Evolutionary conservation across 2,888 invertebrate genomes (phyloP).

Genomic region (Mesochorus sp.): DNA sequence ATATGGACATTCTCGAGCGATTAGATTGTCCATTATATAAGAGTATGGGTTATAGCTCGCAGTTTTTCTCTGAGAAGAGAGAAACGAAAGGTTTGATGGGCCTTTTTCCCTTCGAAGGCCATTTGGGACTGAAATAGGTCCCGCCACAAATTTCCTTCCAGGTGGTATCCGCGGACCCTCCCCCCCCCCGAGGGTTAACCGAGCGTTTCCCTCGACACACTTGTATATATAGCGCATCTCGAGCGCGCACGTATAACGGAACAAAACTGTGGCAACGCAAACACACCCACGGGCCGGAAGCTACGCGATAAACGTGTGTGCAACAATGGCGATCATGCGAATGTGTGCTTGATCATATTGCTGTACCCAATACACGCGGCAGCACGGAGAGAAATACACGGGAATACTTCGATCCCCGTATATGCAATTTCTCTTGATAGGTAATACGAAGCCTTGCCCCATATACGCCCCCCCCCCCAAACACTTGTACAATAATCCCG

Average conservation of each 20-base stretch:
- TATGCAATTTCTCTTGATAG: constrained; percentile 41
- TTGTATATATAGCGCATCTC: background rate
- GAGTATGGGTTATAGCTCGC: background rate
- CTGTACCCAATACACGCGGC: background rate
- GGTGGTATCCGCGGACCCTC: constrained; percentile 1
- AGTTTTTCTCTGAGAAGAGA: background rate
- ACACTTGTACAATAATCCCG: constrained; percentile 59
- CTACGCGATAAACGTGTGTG: constrained; percentile 38
- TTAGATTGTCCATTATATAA: background rate
- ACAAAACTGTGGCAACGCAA: constrained; percentile 30
- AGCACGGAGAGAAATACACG: too few species aligned
- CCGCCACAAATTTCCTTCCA: constrained; percentile 32
- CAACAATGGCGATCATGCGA: background rate
- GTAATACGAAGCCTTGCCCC: constrained; percentile 35
- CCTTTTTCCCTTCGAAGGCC: background rate
- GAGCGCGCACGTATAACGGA: constrained; percentile 29
- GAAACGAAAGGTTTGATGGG: background rate
- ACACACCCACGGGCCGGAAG: constrained; percentile 11
- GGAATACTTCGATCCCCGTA: background rate
- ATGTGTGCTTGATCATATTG: background rate
- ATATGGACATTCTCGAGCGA: background rate
- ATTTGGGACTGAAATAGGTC: background rate
- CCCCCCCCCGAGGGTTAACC: constrained; percentile 61
- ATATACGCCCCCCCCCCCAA: constrained; percentile 20
- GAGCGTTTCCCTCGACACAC: constrained; percentile 52